Evolutionary conservation across 1,140 invertebrate genomes (phyloP), one percentile per base, ranked within the genome.

Genomic region (Formica exsecta): DNA sequence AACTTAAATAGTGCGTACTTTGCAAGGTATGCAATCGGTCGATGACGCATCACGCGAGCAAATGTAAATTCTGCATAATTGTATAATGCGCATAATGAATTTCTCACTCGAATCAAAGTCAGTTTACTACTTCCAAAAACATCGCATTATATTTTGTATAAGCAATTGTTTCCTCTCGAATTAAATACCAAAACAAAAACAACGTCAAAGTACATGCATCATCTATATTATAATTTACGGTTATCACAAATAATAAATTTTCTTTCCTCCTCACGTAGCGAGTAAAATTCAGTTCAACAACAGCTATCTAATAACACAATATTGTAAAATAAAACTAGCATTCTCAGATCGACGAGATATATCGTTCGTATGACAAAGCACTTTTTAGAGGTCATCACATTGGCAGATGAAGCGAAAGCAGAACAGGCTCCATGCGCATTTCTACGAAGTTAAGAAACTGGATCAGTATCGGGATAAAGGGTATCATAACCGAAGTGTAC

Each of bases 401-500:
- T 2, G 7, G 9, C 25, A 11, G 11, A 54, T 22, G 19, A 68
- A 19, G n/a, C 13, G 2, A 7, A 68, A 76, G 9, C 25, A 5
- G 22, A 41, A 64, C 74, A 44, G 9, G 44, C 32, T 80, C 2
- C 19, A 54, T 25, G 11, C 36, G 11, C 8, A 22, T 38, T 79
- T 68, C 64, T 68, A 38, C 22, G 41, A 79, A 51, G n/a, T n/a
- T n/a, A 13, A 65, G 22, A 79, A 77, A 41, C 73, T 36, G 73
- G 73, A 75, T 7, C 16, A 19, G 19, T 6, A 25, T 3, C 19
- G 8, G 8, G 48, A 77, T 77, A 38, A 61, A 36, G 57, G 22
- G 8, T 59, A 36, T 3, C 25, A 13, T 36, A 41, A 61, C 25
- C 25, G 22, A 36, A 0, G 16, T 74, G n/a, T 74, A n/a, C 22